These are phyloP conservation scores for Lophius piscatorius DNA, from an alignment of 2,113 vertebrate genomes.

Conservation along the genomic window DNA sequence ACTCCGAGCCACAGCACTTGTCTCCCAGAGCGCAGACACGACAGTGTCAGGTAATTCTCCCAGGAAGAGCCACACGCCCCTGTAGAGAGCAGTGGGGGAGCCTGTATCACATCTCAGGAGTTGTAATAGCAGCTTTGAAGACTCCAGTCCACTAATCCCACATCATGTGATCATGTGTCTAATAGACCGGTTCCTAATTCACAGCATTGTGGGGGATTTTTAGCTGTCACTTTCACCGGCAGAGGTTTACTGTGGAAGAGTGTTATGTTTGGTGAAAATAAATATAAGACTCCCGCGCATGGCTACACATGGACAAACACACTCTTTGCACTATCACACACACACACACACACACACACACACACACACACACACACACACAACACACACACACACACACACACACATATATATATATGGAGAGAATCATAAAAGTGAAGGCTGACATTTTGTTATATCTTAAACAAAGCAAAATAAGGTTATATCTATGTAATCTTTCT, in stretches of 20 bases:
- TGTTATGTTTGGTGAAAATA: conserved; percentile 71
- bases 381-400: conserved; percentile 13
- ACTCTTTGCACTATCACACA: conserved; percentile 2
- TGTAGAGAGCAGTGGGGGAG: conserved; percentile 79
- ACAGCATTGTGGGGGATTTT: conserved; percentile 79
- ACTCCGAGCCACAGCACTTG: conserved; percentile 75
- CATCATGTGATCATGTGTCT: conserved; percentile 81
- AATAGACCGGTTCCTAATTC: conserved; percentile 80
- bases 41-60: conserved; percentile 80
- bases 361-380: too few species aligned
- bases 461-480: conserved; percentile 43
- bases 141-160: conserved; percentile 80
- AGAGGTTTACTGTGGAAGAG: conserved; percentile 71
- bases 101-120: conserved; percentile 81
- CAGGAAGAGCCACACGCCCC: conserved; percentile 78
- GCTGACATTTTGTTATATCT: conserved; percentile 48
- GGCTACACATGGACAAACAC: conserved; percentile 31
- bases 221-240: conserved; percentile 71
- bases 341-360: conserved; percentile 6
- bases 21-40: conserved; percentile 79
- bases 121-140: conserved; percentile 81
- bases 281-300: conserved; percentile 57
- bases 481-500: conserved; percentile 32
- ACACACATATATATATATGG: too few species aligned
- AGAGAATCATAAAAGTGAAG: conserved; percentile 23